These are phyloP conservation scores for Centruroides vittatus DNA, from an alignment of 1,140 invertebrate genomes.

Conservation along the genomic window DNA sequence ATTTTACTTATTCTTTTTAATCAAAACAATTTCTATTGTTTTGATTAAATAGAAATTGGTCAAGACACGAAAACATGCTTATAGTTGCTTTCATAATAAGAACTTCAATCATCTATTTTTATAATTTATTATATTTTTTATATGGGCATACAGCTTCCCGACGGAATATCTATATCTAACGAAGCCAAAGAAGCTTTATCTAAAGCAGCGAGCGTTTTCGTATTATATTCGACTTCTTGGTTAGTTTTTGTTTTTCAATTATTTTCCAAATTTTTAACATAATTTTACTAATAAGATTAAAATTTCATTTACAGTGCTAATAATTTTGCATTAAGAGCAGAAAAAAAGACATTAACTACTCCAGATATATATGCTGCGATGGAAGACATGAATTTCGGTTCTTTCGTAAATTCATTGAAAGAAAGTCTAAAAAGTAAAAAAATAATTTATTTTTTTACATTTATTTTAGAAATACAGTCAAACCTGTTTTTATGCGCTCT, in stretches of 20 bases:
- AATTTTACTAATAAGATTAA: background rate
- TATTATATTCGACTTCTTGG: conserved; percentile 32
- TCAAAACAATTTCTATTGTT: too few relatives aligned
- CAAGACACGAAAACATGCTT: too few relatives aligned
- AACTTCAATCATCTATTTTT: too few relatives aligned
- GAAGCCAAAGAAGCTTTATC: conserved; percentile 32
- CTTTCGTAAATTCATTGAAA: conserved; percentile 5
- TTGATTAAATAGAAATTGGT: too few relatives aligned
- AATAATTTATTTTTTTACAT: too few relatives aligned
- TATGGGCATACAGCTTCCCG: conserved; percentile 1
- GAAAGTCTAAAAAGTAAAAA: conserved; percentile 4
- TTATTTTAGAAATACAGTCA: too few relatives aligned
- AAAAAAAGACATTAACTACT: conserved; percentile 5
- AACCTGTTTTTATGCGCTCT: too few relatives aligned
- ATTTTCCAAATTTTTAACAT: background rate
- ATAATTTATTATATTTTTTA: too few relatives aligned
- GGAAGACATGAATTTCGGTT: conserved; percentile 8
- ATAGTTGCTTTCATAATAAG: too few relatives aligned
- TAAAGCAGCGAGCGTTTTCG: conserved; percentile 32
- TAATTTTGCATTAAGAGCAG: conserved; percentile 5
- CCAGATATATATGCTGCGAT: conserved; percentile 12
- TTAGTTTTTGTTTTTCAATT: background rate
- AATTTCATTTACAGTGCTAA: conserved; percentile 8
- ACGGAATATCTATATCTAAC: conserved; percentile 30
- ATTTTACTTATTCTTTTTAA: too few relatives aligned